These are phyloP conservation scores for Canis aureus DNA, from an alignment of 2,113 vertebrate species.

Conservation along the genomic window DNA sequence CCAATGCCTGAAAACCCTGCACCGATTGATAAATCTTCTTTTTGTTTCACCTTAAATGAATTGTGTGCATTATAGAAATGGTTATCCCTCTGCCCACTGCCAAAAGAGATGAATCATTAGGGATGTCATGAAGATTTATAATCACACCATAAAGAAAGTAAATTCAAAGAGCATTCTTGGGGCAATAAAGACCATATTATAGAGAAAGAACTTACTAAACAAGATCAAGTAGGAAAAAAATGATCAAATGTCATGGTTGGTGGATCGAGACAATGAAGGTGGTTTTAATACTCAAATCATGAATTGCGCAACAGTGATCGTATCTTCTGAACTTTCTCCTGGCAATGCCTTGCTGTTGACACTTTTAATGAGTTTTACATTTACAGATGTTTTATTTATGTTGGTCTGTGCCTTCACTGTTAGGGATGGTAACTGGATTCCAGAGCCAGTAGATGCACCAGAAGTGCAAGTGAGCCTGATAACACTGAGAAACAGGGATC, in stretches of 20 bases:
- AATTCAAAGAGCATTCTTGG: slow-evolving; percentile 74
- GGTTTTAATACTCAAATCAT: background rate
- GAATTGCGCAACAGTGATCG: background rate
- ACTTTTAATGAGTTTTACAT: background rate
- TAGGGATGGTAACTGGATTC: background rate
- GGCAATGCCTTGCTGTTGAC: background rate
- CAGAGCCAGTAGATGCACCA: background rate
- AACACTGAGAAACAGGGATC: background rate
- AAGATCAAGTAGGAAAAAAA: slow-evolving; percentile 72
- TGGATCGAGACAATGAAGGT: background rate
- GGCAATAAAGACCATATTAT: slow-evolving; percentile 79
- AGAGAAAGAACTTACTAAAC: slow-evolving; percentile 71
- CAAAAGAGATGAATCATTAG: slow-evolving; percentile 72
- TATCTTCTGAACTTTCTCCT: background rate
- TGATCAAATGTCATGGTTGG: background rate
- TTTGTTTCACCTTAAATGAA: slow-evolving; percentile 75
- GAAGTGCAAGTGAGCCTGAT: background rate
- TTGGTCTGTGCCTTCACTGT: background rate
- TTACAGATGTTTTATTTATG: background rate
- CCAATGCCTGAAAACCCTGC: slow-evolving; percentile 1
- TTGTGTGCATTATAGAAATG: slow-evolving; percentile 64
- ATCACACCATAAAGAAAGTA: slow-evolving; percentile 69
- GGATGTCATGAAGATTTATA: slow-evolving; percentile 79
- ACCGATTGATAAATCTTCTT: slow-evolving; percentile 62
- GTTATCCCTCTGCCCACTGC: slow-evolving; percentile 57